Base-by-base conservation (phyloP, 2,113 vertebrate genomes). In the Nannobrachium achirus region DNA sequence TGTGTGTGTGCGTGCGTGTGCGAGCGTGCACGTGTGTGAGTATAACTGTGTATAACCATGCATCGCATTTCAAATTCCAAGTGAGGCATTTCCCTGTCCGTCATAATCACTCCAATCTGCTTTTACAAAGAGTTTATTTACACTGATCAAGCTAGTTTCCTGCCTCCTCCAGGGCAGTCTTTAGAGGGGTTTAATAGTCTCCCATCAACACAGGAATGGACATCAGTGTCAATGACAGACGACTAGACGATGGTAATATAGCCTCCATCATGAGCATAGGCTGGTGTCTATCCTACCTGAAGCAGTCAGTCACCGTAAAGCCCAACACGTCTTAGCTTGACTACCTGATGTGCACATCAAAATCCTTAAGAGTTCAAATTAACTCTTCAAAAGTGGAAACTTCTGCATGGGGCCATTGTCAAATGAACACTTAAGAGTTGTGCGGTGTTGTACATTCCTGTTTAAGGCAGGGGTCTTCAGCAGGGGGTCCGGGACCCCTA, bases 131-230 rank as follows among this genome's bases (percentile, higher is more conserved):
- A 71, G 25, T 33, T 71, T 51, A 58, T 70, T 64, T 38, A 51
- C 40, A 16, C 20, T 38, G 42, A 78, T 70, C 20, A 59, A 80
- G 42, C 58, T 33, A 7, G 38, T 79, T 75, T 76, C 66, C 53
- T 57, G 39, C 64, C 53, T 1, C 10, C 46, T 5, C 13, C 25
- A 0, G 18, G 45, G 6, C 15, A 40, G 8, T 1, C 25, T 14
- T n/a, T 11, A 46, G 44, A 11, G 3, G 44, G 44, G 44, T 10
- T 14, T 46, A 4, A 79, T 52, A 19, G 15, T 19, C n/a, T 16
- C 38, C 57, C 60, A 71, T 18, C 66, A 76, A 69, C 56, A 73
- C 25, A 2, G 33, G 75, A 63, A 63, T 11, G 15, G 13, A 6
- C 48, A 15, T 63, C 1, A 20, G 13, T 52, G 15, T 52, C 50